These are phyloP conservation scores for Cryptomyrus ogoouensis DNA, from an alignment of 2,113 vertebrate genomes.

Conservation along the genomic window DNA sequence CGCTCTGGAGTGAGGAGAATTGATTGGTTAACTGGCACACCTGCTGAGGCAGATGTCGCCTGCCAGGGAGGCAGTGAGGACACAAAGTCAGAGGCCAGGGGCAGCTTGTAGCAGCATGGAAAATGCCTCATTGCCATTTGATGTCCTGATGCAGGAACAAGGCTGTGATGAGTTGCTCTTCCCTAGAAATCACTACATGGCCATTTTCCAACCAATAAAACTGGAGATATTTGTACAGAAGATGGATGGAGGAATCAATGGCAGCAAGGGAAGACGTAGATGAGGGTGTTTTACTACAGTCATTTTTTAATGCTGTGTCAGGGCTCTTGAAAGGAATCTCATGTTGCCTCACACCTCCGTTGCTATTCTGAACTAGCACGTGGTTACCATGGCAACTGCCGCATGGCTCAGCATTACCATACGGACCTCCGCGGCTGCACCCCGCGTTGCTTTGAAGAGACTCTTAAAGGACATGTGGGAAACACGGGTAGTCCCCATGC, in stretches of 20 bases:
- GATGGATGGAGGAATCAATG: not conserved
- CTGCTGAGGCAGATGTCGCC: not conserved
- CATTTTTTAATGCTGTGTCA: not conserved
- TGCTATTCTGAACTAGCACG: not conserved
- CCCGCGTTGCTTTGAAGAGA: not conserved
- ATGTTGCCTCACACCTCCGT: not conserved
- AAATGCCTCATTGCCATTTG: not conserved
- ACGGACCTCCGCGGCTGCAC: not conserved
- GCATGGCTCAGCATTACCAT: not conserved
- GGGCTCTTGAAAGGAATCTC: not conserved
- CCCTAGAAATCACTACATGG: not conserved
- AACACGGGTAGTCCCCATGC: not conserved
- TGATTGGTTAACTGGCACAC: not conserved
- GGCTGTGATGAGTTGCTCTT: slow-evolving; percentile 1
- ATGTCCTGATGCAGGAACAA: not conserved
- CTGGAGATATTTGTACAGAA: not conserved
- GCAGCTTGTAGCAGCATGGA: not conserved
- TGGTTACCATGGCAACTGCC: slow-evolving; percentile 19
- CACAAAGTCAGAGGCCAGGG: not conserved
- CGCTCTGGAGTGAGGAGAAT: not conserved
- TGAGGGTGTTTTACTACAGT: not conserved
- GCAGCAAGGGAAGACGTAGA: not conserved
- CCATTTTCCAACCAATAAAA: not conserved
- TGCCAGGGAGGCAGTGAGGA: not conserved
- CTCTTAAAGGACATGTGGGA: not conserved